phyloP scores from a whole-genome alignment of 2,113 vertebrate genomes.

The Procapra przewalskii region DNA sequence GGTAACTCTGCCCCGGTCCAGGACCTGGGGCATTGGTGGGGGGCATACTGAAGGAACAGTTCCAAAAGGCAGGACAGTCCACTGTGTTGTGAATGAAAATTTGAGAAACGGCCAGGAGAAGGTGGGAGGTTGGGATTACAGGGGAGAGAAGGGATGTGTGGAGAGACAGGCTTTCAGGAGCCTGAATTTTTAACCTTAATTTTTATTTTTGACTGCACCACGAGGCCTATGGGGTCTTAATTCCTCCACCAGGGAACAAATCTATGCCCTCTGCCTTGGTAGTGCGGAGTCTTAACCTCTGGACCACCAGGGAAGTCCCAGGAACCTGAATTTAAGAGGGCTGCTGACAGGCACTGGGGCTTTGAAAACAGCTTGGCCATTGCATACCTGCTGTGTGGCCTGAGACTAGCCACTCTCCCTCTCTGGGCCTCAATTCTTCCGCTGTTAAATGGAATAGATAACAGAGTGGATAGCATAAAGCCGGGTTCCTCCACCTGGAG shows the following conservation, averaged over 20 bases:
- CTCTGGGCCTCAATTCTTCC: background rate
- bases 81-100: background rate
- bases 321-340: background rate
- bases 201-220: background rate
- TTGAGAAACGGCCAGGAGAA: background rate
- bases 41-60: background rate
- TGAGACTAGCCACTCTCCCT: background rate
- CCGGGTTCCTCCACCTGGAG: background rate
- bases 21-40: background rate
- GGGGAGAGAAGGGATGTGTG: background rate
- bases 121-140: background rate
- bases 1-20: background rate
- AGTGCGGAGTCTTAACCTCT: background rate
- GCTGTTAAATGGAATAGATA: background rate
- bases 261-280: background rate
- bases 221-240: background rate
- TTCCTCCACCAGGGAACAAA: background rate
- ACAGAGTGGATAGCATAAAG: accelerated
- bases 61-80: background rate
- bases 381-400: background rate
- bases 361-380: background rate
- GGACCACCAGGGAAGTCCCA: background rate
- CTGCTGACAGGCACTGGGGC: background rate
- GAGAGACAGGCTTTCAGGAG: background rate
- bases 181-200: background rate